Evolutionary conservation across 2,888 invertebrate species (phyloP), one percentile per base, ranked within the genome.

Genomic region (Euclidia mi): DNA sequence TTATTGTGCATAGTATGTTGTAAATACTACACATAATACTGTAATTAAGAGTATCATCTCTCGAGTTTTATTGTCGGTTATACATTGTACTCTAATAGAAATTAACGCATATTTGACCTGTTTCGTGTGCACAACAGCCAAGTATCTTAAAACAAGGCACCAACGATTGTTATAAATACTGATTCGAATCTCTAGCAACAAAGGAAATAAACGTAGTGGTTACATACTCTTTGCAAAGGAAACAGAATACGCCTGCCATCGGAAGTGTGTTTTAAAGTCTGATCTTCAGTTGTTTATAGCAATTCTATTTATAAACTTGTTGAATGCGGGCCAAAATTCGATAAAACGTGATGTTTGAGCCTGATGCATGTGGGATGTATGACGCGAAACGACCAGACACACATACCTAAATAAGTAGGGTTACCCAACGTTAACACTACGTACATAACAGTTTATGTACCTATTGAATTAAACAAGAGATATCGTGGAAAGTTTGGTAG

Each of bases 281-380:
- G 79, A 77, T 79, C 71, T 80, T 79, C 77, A 71, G 65, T 80
- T 81, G 79, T 82, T 82, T 83, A 82, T 81, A 77, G 80, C 60
- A 50, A 49, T 51, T 68, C 62, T 84, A 79, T 83, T 82, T 75
- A 64, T 76, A 81, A 65, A 71, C 12, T 25, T 53, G 61, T 86
- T 87, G 88, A 88, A 83, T 76, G 66, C 69, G 83, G 77, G 91
- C 91, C 90, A 91, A 88, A 84, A 80, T 84, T 86, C 76, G 72
- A 88, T 90, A 87, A 90, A 91, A 88, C 84, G 82, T 87, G 82
- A 87, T 87, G 84, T 85, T 86, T 86, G 79, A 78, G 78, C 75
- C 78, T 76, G 74, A 81, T 75, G 73, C 84, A 85, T 88, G 88
- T 89, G 87, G 87, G 87, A 47, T 25, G 84, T 35, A 73, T 80